Conservation (phyloP, 2,888 invertebrate species). For the Tortricodes alternella region DNA sequence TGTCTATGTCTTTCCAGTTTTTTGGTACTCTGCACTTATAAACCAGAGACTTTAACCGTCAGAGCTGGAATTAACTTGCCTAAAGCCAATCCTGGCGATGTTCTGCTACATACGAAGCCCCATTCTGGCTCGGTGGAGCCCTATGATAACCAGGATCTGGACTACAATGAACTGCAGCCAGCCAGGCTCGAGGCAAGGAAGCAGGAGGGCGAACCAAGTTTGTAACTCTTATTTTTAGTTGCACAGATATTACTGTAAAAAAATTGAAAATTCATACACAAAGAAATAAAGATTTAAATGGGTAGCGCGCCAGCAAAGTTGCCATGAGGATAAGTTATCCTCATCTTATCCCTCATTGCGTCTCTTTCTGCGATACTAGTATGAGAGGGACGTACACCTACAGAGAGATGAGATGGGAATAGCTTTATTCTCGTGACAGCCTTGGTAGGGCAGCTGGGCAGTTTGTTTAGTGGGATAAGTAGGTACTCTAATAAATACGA, state of each 20-base stretch:
- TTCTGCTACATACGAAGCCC: conserved; percentile 67
- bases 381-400: too few relatives aligned
- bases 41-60: conserved; percentile 91
- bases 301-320: too few relatives aligned
- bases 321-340: too few relatives aligned
- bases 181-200: conserved; percentile 72
- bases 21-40: conserved; percentile 90
- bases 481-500: too few relatives aligned
- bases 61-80: conserved; percentile 89
- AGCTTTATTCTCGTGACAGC: too few relatives aligned
- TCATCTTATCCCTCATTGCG: too few relatives aligned
- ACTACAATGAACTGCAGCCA: conserved; percentile 74
- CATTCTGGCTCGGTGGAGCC: conserved; percentile 71
- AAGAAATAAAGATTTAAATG: background rate
- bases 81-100: conserved; percentile 80
- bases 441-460: too few relatives aligned
- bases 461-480: too few relatives aligned
- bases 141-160: conserved; percentile 64
- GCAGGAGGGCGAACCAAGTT: conserved; percentile 66
- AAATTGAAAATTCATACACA: background rate
- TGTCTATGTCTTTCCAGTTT: conserved; percentile 77
- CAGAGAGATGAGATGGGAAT: too few relatives aligned
- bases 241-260: background rate
- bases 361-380: too few relatives aligned
- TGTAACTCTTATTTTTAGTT: conserved; percentile 36